Conservation (phyloP, 2,888 invertebrate genomes). For the Leptodirus hochenwartii region DNA sequence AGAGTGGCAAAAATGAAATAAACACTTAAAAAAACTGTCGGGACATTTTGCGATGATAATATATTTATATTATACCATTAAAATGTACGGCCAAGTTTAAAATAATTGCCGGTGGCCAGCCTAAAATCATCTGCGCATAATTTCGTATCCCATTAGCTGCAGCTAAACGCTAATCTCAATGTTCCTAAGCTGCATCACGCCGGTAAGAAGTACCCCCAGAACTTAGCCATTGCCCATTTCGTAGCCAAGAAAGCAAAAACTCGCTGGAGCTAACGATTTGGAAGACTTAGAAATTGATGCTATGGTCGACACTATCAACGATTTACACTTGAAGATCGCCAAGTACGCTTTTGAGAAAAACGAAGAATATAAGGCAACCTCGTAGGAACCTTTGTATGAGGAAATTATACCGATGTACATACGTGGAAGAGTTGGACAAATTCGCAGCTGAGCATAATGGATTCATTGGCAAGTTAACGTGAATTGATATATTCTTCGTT, state of each 20-base stretch:
- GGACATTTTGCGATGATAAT: too few relatives aligned
- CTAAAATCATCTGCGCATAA: too few relatives aligned
- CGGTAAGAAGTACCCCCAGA: constrained; percentile 43
- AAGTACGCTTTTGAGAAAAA: constrained; percentile 34
- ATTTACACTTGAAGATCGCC: constrained; percentile 31
- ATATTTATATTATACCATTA: too few relatives aligned
- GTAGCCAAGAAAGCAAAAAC: constrained; percentile 39
- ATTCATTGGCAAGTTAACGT: too few relatives aligned
- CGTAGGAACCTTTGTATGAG: constrained; percentile 27
- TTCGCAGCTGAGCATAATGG: constrained; percentile 38
- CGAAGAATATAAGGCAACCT: constrained; percentile 29
- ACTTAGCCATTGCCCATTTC: constrained; percentile 39
- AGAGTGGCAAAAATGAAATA: too few relatives aligned
- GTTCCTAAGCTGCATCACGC: too few relatives aligned
- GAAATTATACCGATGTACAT: constrained; percentile 35
- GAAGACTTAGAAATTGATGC: constrained; percentile 44
- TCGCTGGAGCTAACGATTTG: constrained; percentile 35
- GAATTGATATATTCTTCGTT: constrained; percentile 45
- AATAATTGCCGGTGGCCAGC: too few relatives aligned
- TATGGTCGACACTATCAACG: constrained; percentile 38
- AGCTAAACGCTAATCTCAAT: too few relatives aligned
- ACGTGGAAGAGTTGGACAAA: constrained; percentile 34
- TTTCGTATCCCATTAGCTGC: too few relatives aligned
- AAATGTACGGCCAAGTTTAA: too few relatives aligned
- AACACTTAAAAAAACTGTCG: too few relatives aligned